phyloP scores from a whole-genome alignment of 1,140 invertebrate genomes.

The Cataglyphis hispanica region DNA sequence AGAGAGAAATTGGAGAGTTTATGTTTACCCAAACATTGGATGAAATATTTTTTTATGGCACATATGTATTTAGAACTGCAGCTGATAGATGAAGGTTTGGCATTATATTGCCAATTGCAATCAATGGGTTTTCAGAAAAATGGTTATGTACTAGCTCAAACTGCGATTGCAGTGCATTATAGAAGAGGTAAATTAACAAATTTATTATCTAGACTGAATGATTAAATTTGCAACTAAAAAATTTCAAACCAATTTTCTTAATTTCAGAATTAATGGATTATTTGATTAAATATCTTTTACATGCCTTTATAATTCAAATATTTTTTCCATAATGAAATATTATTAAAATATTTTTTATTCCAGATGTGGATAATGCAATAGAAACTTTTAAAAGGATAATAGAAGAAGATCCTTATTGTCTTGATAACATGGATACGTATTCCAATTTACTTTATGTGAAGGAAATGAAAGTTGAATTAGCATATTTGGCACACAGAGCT shows the following conservation, averaged over 20 bases:
- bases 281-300: not conserved
- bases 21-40: constrained; percentile 96
- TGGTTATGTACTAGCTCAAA: constrained; percentile 96
- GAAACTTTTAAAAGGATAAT: constrained; percentile 93
- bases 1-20: constrained; percentile 90
- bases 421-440: constrained; percentile 98
- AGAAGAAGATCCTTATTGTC: constrained; percentile 95
- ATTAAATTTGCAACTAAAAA: not conserved
- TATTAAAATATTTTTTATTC: constrained; percentile 72
- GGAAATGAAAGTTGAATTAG: constrained; percentile 96
- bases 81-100: constrained; percentile 95
- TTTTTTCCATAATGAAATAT: not conserved
- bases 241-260: not conserved
- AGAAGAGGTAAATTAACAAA: constrained; percentile 90
- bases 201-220: constrained; percentile 47
- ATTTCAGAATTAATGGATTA: constrained; percentile 50
- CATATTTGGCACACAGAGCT: constrained; percentile 96
- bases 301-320: no score
- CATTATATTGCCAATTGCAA: constrained; percentile 92
- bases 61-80: constrained; percentile 97
- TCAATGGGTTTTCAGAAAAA: constrained; percentile 94
- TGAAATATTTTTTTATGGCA: constrained; percentile 96
- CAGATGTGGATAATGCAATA: constrained; percentile 96
- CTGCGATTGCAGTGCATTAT: constrained; percentile 97
- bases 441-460: constrained; percentile 98